Conservation (phyloP, 2,113 vertebrate genomes). For the Galeopterus variegatus region DNA sequence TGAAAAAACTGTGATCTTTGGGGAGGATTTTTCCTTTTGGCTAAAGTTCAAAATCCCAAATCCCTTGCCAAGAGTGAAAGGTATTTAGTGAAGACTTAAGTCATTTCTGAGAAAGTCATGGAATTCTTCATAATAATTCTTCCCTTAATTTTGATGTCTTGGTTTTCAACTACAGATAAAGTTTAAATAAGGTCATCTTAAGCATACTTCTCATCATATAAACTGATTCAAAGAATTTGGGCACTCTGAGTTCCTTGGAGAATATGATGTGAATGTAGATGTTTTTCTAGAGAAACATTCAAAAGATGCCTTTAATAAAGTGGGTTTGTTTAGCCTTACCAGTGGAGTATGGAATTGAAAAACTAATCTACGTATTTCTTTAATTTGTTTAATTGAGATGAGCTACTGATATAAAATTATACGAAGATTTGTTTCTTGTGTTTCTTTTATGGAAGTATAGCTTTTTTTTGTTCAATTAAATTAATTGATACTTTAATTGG, state of each 20-base stretch:
- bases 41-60: conserved; percentile 38
- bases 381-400: background rate
- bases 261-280: background rate
- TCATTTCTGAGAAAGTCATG: conserved; percentile 24
- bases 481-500: conserved; percentile 47
- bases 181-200: background rate
- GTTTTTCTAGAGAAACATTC: conserved; percentile 17
- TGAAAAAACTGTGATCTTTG: background rate
- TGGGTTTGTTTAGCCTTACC: background rate
- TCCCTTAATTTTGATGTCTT: conserved; percentile 13
- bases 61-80: conserved; percentile 7
- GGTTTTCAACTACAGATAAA: background rate
- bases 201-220: conserved; percentile 18
- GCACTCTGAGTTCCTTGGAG: background rate
- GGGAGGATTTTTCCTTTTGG: conserved; percentile 26
- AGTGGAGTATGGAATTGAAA: background rate
- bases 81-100: background rate
- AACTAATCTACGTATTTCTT: background rate
- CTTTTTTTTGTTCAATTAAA: conserved; percentile 53
- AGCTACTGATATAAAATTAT: conserved; percentile 58
- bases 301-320: background rate
- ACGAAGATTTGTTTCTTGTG: background rate
- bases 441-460: background rate
- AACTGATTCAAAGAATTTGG: background rate
- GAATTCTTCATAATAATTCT: conserved; percentile 13